A percentile compares a stretch with the other conserved stretches of the same genome.
Conservation (phyloP, 1,140 invertebrate genomes). For the Steinernema khuongi region DNA sequence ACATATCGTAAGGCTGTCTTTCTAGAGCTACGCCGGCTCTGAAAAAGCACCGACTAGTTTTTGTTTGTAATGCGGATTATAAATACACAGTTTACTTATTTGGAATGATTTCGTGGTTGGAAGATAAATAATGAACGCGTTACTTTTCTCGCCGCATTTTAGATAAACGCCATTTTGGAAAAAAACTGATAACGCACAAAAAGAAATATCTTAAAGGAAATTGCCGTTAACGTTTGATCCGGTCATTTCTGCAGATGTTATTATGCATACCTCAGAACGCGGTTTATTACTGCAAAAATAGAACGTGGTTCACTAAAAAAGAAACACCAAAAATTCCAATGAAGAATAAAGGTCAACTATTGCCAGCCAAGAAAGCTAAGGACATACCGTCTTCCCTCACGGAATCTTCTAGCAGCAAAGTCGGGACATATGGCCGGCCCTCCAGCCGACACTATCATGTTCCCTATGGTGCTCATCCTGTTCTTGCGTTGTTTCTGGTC, state of each 20-base stretch:
- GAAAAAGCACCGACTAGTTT: neutral
- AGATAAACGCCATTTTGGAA: too few species aligned
- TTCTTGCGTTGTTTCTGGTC: slow-evolving; percentile 48
- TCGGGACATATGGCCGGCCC: slow-evolving; percentile 25
- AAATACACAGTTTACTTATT: too few species aligned
- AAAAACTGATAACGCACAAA: too few species aligned
- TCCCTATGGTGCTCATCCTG: slow-evolving; percentile 42
- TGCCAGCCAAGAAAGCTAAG: neutral
- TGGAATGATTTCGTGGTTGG: too few species aligned
- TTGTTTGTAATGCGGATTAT: neutral
- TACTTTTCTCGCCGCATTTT: too few species aligned
- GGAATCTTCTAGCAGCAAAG: neutral
- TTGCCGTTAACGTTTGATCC: too few species aligned
- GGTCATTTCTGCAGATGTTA: too few species aligned
- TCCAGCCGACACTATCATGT: slow-evolving; percentile 37
- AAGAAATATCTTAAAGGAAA: too few species aligned
- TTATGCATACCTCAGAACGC: too few species aligned
- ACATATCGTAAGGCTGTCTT: neutral
- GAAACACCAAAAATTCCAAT: neutral
- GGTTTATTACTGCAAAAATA: too few species aligned
- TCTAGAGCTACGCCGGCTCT: neutral
- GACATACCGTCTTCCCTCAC: neutral
- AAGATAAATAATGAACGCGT: too few species aligned
- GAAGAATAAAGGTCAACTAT: too few species aligned
- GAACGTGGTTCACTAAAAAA: neutral